Base-by-base conservation (phyloP, 2,113 vertebrate genomes). In the Pangasianodon hypophthalmus region DNA sequence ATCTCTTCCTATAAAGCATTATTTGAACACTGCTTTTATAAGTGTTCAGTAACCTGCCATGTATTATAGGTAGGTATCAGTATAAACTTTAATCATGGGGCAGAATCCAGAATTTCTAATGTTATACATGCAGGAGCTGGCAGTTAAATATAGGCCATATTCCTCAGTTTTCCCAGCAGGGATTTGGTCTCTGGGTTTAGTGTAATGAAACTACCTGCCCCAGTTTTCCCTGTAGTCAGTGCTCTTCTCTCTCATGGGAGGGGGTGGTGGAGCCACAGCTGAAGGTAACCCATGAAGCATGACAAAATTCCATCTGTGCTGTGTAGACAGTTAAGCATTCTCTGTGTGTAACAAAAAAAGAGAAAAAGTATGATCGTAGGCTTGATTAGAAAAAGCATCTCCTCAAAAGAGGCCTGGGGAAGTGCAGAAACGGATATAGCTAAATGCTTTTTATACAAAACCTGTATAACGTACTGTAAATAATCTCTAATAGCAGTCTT, bases 301-400 rank as follows among this genome's bases (percentile, higher is more conserved):
- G 93, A 93, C n/a, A 26, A 69, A 88, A 88, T 37, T 87, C 60
- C 95, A 95, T 95, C 94, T 94, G 92, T 90, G 90, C 88, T 91
- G 80, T 94, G 93, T 93, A 95, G 94, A 90, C 92, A 92, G 91
- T 92, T 91, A 92, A 93, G 93, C 91, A 90, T 94, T 92, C 95
- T 92, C 93, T 95, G 91, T 93, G 90, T 93, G 91, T 94, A 94
- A 93, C 91, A 93, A 92, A 90, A 79, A 89, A 90, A 93, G 44
- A 52, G 50, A 21, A 58, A 32, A 48, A 46, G 46, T n/a, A 73
- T 48, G 50, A 89, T 50, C 71, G 58, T 18, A 81, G 26, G 41
- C 71, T 80, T 56, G 26, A 77, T 87, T 84, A 89, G 56, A 91
- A 89, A 86, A 87, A 37, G 16, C n/a, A 54, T 41, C 16, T 84